Evolutionary conservation across 2,797 vertebrate genomes (phyloP), one percentile per base, ranked within the genome.

Genomic region (Mionectes olivaceus): DNA sequence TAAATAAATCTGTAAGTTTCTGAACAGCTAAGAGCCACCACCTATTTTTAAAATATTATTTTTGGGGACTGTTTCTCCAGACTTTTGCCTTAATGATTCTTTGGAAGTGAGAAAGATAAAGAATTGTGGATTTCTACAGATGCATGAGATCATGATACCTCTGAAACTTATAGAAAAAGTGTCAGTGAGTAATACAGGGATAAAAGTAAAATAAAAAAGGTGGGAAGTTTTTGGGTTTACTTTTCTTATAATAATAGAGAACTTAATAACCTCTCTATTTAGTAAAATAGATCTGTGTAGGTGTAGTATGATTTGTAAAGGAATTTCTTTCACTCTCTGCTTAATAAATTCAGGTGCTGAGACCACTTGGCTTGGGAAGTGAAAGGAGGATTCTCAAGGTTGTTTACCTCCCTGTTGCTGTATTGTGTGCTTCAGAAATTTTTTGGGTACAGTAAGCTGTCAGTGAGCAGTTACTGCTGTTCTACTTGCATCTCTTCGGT

Each of bases 1-100:
- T 88, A 95, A 96, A 97, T 90, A 96, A 93, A 95, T 80, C 88
- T 96, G 73, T 65, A 85, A 90, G 81, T 47, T 95, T 70, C 88
- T 92, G 94, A 93, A 89, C 79, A 87, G 74, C 87, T 84, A 93
- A 85, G 79, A 91, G 53, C 60, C 79, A 50, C 39, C 47, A 93
- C 84, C 83, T 79, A 68, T 93, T 96, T 90, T 95, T 76, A 37
- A 96, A 96, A 95, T 81, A 93, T 47, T 69, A 55, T 37, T 96
- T 91, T 83, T 49, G 70, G 43, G 69, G 89, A 90, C 55, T 71
- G 11, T 53, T 92, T 91, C 63, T 69, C 19, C 44, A 82, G 56
- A 49, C 28, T 82, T 27, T 76, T 96, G 65, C 70, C 43, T 79
- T 83, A 52, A 44, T 83, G 52, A 67, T 57, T 83, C 41, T 65